Evolutionary conservation across 2,888 invertebrate genomes (phyloP).

Genomic region (Alloscopus bannaensis): DNA sequence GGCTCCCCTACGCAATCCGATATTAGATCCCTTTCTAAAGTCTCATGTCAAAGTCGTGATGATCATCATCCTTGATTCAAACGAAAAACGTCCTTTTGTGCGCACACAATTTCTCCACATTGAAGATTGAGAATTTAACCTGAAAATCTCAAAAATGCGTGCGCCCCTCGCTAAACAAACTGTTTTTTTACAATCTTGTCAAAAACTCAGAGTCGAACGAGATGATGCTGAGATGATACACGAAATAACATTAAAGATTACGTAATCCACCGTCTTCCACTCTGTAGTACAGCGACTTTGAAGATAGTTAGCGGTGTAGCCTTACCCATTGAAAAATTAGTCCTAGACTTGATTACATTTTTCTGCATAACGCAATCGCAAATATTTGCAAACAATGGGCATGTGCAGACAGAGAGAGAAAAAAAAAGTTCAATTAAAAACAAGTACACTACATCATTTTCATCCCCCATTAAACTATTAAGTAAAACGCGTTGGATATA

Average conservation of each 20-base stretch:
- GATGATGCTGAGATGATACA: neutral
- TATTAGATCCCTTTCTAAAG: slow-evolving; percentile 24
- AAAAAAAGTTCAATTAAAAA: slow-evolving; percentile 62
- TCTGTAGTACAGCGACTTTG: too few relatives aligned
- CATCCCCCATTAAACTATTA: slow-evolving; percentile 20
- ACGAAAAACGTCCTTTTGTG: neutral
- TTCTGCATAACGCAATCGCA: slow-evolving; percentile 43
- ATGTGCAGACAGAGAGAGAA: too few relatives aligned
- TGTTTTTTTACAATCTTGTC: neutral
- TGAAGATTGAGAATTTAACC: slow-evolving; percentile 19
- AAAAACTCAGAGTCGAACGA: too few relatives aligned
- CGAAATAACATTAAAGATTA: slow-evolving; percentile 25
- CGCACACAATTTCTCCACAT: neutral
- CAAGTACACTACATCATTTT: slow-evolving; percentile 39
- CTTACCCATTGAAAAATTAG: neutral
- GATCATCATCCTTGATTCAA: slow-evolving; percentile 44
- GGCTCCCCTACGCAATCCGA: too few relatives aligned
- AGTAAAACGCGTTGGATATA: slow-evolving; percentile 22
- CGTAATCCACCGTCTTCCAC: neutral
- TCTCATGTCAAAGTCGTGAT: slow-evolving; percentile 13
- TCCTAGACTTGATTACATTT: slow-evolving; percentile 19
- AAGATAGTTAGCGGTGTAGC: too few relatives aligned
- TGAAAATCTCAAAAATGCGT: slow-evolving; percentile 8
- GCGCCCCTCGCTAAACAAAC: slow-evolving; percentile 8
- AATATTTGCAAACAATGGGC: slow-evolving; percentile 64